Percentiles rank a stretch among this genome's conserved stretches.
Evolutionary conservation across 2,797 vertebrate species (phyloP).

Genomic region (Brachymystax lenok): DNA sequence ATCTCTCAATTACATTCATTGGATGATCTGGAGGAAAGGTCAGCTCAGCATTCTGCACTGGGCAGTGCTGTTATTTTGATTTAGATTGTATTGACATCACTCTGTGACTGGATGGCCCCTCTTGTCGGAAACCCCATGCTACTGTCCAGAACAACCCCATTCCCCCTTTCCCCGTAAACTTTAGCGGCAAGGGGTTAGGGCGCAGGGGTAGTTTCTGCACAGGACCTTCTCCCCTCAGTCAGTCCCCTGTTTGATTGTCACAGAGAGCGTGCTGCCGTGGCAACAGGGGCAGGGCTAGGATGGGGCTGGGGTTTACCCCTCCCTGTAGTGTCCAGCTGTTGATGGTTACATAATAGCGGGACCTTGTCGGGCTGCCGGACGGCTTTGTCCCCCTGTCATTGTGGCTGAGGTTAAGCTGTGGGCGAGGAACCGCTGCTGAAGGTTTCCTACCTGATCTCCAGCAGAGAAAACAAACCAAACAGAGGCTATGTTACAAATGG

Average conservation of each 20-base stretch:
- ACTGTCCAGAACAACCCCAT: neutral
- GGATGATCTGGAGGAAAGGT: conserved; percentile 36
- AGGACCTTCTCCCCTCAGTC: conserved; percentile 55
- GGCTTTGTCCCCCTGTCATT: conserved; percentile 80
- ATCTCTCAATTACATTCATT: conserved; percentile 31
- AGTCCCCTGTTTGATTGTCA: conserved; percentile 67
- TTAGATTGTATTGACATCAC: conserved; percentile 35
- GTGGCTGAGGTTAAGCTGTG: conserved; percentile 78
- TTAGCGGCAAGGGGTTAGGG: neutral
- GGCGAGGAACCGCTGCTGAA: conserved; percentile 71
- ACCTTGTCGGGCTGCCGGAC: conserved; percentile 74
- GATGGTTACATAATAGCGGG: conserved; percentile 81
- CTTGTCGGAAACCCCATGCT: conserved; percentile 46
- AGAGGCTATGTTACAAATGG: conserved; percentile 18
- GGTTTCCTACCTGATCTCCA: conserved; percentile 77
- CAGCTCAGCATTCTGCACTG: neutral
- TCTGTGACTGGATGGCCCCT: conserved; percentile 40
- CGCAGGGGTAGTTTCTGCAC: neutral
- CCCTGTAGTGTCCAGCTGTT: conserved; percentile 79
- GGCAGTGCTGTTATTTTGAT: conserved; percentile 38
- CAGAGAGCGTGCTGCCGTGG: conserved; percentile 52
- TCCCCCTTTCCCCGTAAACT: neutral
- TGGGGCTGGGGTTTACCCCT: conserved; percentile 51
- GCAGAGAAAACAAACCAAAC: conserved; percentile 66
- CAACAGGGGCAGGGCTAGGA: conserved; percentile 33